Percentiles rank a stretch among this genome's conserved stretches.
phyloP scores from a whole-genome alignment of 2,888 invertebrate species.

The Rhagonycha lutea region DNA sequence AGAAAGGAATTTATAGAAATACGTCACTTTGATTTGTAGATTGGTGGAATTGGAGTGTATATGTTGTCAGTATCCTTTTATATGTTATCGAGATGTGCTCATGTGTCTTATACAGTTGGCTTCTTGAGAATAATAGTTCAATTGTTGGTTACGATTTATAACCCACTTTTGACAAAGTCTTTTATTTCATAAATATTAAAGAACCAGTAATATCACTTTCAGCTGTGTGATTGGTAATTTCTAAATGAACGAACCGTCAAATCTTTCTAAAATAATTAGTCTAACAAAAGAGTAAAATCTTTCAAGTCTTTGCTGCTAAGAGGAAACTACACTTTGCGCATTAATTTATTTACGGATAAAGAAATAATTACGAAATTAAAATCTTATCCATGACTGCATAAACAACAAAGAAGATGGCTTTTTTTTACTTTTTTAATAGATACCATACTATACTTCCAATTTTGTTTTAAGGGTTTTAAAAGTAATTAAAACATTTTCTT shows the following conservation, averaged over 20 bases:
- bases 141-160: constrained; percentile 25
- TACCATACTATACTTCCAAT: background rate
- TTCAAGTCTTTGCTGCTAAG: background rate
- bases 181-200: constrained; percentile 25
- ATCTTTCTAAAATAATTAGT: constrained; percentile 1
- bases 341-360: constrained; percentile 10
- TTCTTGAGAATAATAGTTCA: constrained; percentile 29
- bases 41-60: constrained; percentile 29
- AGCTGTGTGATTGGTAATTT: constrained; percentile 7
- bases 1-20: constrained; percentile 21
- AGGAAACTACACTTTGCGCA: constrained; percentile 1
- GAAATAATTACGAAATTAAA: constrained; percentile 12
- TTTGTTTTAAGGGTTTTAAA: background rate
- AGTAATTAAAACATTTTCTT: background rate
- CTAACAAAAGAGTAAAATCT: background rate
- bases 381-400: background rate
- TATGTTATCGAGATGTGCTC: constrained; percentile 29
- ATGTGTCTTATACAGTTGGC: constrained; percentile 30
- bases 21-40: constrained; percentile 29
- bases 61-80: constrained; percentile 30
- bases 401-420: background rate
- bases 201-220: constrained; percentile 6
- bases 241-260: constrained; percentile 6
- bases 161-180: constrained; percentile 27
- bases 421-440: background rate